phyloP scores from a whole-genome alignment of 1,140 invertebrate genomes.

The Conus ventricosus region DNA sequence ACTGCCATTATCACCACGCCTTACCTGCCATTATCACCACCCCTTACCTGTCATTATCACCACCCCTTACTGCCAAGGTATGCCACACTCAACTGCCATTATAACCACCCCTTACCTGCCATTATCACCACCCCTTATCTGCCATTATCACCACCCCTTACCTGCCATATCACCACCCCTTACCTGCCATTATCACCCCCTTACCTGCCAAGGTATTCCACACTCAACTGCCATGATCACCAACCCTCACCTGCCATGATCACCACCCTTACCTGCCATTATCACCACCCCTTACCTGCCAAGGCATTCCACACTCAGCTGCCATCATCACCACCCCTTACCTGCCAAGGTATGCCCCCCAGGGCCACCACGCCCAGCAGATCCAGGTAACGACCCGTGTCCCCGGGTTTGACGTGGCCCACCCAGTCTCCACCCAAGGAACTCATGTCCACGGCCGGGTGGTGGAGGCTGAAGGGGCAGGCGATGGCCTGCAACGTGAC shows the following conservation, averaged over 20 bases:
- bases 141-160: constrained; percentile 62
- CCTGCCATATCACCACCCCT: constrained; percentile 85
- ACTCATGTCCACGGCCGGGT: constrained; percentile 77
- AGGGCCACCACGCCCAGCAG: constrained; percentile 92
- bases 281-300: constrained; percentile 85
- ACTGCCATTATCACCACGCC: no score
- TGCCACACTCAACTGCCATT: no score
- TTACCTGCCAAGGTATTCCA: constrained; percentile 97
- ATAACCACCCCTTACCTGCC: no score
- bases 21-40: no score
- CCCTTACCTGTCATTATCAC: no score
- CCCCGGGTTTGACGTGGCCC: constrained; percentile 87
- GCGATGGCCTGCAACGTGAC: constrained; percentile 38
- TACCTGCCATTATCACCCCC: not conserved
- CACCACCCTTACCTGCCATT: no score
- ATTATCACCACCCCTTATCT: no score
- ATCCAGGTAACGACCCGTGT: constrained; percentile 90
- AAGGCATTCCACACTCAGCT: constrained; percentile 97
- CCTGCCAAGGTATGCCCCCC: constrained; percentile 99
- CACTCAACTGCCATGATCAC: constrained; percentile 84
- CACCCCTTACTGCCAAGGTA: no score
- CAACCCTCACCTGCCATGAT: no score
- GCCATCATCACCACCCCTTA: constrained; percentile 81
- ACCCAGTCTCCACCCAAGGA: constrained; percentile 70
- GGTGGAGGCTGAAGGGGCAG: constrained; percentile 44